A percentile compares a stretch with the other conserved stretches of the same genome.
These are phyloP conservation scores for Cirrhinus mrigala DNA, from an alignment of 2,797 vertebrate species.

Conservation along the genomic window DNA sequence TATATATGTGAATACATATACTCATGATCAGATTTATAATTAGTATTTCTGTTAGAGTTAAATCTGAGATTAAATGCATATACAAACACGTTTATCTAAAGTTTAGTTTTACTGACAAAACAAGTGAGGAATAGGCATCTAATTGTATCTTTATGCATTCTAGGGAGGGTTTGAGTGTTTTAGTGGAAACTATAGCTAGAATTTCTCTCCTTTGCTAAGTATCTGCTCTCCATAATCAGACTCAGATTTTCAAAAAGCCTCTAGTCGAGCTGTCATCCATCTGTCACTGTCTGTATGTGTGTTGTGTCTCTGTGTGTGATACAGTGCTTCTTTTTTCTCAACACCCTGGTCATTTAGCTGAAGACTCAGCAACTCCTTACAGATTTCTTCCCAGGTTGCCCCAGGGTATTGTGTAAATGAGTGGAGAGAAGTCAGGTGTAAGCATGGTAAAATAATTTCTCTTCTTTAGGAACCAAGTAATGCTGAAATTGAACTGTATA, in stretches of 20 bases:
- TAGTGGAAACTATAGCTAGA: constrained; percentile 16
- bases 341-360: constrained; percentile 37
- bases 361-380: constrained; percentile 19
- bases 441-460: constrained; percentile 28
- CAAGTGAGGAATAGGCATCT: neutral
- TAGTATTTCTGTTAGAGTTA: neutral
- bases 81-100: neutral
- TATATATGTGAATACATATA: neutral
- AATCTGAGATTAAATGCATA: neutral
- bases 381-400: constrained; percentile 46
- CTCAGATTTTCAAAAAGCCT: constrained; percentile 50
- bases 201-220: constrained; percentile 37
- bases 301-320: constrained; percentile 48
- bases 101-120: neutral
- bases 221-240: constrained; percentile 36
- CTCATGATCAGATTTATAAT: neutral
- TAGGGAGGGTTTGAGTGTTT: neutral
- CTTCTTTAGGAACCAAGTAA: constrained; percentile 9
- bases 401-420: constrained; percentile 46
- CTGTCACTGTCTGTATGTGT: constrained; percentile 60
- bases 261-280: constrained; percentile 46
- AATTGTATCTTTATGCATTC: neutral
- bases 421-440: constrained; percentile 43
- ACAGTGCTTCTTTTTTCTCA: constrained; percentile 45
- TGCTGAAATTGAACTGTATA: neutral